Evolutionary conservation across 2,888 invertebrate genomes (phyloP).

Genomic region (Neocrepidodera transversa): DNA sequence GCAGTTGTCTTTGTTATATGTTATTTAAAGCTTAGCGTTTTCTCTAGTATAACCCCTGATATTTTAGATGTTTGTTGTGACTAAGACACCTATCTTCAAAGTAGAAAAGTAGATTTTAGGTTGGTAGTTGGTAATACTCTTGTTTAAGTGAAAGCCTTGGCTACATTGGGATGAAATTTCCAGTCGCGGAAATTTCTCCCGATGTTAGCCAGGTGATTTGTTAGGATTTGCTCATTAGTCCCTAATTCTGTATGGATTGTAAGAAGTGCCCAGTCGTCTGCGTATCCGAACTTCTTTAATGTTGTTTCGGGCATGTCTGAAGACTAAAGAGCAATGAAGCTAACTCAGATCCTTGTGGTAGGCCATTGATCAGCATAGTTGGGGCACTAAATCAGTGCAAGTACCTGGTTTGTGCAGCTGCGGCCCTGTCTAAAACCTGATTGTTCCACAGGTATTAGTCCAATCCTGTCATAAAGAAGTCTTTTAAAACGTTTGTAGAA

Average conservation of each 20-base stretch:
- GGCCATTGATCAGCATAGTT: too few relatives aligned
- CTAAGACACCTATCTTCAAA: not conserved
- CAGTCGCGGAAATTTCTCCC: not conserved
- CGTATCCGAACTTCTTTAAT: not conserved
- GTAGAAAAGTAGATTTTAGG: not conserved
- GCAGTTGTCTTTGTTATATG: not conserved
- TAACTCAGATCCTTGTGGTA: too few relatives aligned
- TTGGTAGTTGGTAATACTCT: conserved; percentile 5
- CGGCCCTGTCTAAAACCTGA: too few relatives aligned
- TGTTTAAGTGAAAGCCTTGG: conserved; percentile 9
- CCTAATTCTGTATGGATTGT: too few relatives aligned
- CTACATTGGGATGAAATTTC: not conserved
- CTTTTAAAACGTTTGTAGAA: too few relatives aligned
- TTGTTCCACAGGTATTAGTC: too few relatives aligned
- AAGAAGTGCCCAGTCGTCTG: not conserved
- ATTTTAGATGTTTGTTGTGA: conserved; percentile 1
- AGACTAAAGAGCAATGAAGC: too few relatives aligned
- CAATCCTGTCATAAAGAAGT: too few relatives aligned
- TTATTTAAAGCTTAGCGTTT: conserved; percentile 10
- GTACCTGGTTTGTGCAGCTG: too few relatives aligned
- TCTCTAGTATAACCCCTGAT: conserved; percentile 3
- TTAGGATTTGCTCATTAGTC: too few relatives aligned
- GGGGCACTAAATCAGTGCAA: too few relatives aligned
- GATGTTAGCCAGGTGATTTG: too few relatives aligned
- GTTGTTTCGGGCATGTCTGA: not conserved